Evolutionary conservation across 2,113 vertebrate species (phyloP).

Genomic region (Cathartes aura): DNA sequence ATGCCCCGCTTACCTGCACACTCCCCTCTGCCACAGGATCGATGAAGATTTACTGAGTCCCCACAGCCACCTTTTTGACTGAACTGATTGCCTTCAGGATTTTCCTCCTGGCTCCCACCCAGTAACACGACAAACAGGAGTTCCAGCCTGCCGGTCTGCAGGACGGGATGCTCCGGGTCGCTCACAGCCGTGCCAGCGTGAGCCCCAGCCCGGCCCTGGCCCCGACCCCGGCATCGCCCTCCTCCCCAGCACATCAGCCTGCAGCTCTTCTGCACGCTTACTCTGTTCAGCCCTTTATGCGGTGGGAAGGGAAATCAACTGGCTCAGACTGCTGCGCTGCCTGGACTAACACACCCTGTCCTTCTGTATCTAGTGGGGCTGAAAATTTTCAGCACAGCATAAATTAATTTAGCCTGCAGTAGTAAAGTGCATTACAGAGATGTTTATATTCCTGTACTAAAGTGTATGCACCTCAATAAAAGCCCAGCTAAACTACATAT

Average conservation of each 20-base stretch:
- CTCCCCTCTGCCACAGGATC: not conserved
- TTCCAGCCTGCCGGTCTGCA: accelerated
- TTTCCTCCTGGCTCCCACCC: not conserved
- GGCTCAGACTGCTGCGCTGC: not conserved
- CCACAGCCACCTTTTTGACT: no score
- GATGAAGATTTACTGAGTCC: not conserved
- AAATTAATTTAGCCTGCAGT: constrained; percentile 8
- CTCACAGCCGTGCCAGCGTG: not conserved
- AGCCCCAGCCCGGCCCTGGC: not conserved
- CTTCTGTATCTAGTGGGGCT: not conserved
- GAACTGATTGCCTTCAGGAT: not conserved
- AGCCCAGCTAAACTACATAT: constrained; percentile 3
- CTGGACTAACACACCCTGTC: not conserved
- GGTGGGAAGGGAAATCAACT: not conserved
- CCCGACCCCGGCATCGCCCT: not conserved
- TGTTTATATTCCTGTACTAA: constrained; percentile 4
- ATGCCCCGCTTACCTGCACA: not conserved
- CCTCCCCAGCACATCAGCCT: not conserved
- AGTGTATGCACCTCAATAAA: constrained; percentile 20
- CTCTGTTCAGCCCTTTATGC: not conserved
- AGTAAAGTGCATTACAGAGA: constrained; percentile 13
- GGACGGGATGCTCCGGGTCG: accelerated
- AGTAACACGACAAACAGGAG: accelerated
- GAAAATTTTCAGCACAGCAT: not conserved
- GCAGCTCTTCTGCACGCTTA: not conserved